These are phyloP conservation scores for Peromyscus californicus DNA, from an alignment of 2,113 vertebrate species.

Conservation along the genomic window DNA sequence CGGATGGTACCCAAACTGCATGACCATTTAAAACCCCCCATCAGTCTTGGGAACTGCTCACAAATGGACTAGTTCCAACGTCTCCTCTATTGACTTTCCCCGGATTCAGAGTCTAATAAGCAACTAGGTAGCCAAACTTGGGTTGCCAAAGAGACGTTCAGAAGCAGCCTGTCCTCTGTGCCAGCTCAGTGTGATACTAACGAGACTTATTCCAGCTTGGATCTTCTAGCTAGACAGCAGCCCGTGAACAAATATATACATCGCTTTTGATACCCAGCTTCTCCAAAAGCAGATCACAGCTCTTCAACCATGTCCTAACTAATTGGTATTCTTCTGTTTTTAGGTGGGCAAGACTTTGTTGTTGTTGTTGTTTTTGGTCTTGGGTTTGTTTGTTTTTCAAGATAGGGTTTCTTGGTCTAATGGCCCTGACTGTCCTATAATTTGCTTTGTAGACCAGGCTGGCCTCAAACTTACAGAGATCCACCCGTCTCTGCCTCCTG, in stretches of 20 bases:
- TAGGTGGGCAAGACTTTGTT: neutral
- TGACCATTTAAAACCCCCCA: neutral
- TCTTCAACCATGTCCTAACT: neutral
- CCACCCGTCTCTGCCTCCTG: neutral
- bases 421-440: neutral
- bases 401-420: neutral
- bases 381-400: neutral
- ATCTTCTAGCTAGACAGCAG: slow-evolving; percentile 12
- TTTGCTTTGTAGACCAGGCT: neutral
- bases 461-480: neutral
- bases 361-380: neutral
- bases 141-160: slow-evolving; percentile 24
- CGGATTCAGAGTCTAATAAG: slow-evolving; percentile 36
- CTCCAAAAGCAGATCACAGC: neutral
- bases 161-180: neutral
- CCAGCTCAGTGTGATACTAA: neutral
- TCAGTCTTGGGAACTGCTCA: slow-evolving; percentile 38
- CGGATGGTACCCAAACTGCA: slow-evolving; percentile 47
- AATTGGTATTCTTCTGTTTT: neutral
- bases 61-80: neutral
- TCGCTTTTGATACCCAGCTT: neutral
- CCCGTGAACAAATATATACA: neutral
- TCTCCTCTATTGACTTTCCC: neutral
- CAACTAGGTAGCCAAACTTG: slow-evolving; percentile 15
- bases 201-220: neutral